A percentile compares a stretch with the other conserved stretches of the same genome.
These are phyloP conservation scores for Drosophila pachea DNA, from an alignment of 1,140 invertebrate genomes.

Conservation along the genomic window DNA sequence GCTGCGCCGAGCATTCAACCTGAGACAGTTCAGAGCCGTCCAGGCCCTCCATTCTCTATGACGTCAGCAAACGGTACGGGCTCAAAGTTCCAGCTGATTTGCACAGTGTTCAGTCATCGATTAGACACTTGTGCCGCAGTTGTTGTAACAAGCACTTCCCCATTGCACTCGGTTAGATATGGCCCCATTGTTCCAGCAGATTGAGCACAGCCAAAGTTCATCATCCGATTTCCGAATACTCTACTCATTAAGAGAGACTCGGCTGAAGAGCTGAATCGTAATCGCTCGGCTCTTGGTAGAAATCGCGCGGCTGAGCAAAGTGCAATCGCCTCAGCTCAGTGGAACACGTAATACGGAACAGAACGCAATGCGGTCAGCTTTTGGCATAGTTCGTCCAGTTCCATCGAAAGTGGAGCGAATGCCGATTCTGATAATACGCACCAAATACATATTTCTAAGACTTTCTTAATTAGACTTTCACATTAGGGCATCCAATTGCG, in stretches of 20 bases:
- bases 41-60: constrained; percentile 7
- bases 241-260: not conserved
- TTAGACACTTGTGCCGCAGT: constrained; percentile 16
- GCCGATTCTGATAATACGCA: constrained; percentile 6
- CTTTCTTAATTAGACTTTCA: not conserved
- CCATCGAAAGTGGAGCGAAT: constrained; percentile 30
- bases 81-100: constrained; percentile 24
- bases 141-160: not conserved
- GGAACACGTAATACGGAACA: constrained; percentile 11
- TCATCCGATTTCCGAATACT: constrained; percentile 15
- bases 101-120: constrained; percentile 23
- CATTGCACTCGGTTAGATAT: no score
- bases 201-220: constrained; percentile 30
- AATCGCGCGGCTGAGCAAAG: constrained; percentile 25
- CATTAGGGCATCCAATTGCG: not conserved
- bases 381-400: constrained; percentile 39
- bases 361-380: constrained; percentile 6
- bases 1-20: not conserved
- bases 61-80: constrained; percentile 10
- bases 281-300: constrained; percentile 22
- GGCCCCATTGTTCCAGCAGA: not conserved
- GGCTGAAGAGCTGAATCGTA: not conserved
- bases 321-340: constrained; percentile 1
- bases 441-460: not conserved
- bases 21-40: constrained; percentile 13